phyloP scores from a whole-genome alignment of 2,888 invertebrate genomes.

The Drosophila barbarae region DNA sequence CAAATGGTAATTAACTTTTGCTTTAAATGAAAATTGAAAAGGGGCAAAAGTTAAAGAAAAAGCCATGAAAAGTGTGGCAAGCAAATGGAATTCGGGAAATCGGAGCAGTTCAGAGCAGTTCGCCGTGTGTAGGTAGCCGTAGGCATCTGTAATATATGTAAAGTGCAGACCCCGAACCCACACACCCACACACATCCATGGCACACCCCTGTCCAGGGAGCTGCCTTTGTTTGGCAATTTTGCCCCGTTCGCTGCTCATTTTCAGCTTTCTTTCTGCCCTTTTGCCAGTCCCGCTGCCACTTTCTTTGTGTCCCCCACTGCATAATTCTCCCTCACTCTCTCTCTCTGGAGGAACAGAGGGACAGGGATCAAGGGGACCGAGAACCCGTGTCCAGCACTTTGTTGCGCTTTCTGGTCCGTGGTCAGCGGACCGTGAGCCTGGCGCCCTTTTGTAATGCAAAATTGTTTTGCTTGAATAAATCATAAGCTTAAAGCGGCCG shows the following conservation, averaged over 20 bases:
- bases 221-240: slow-evolving; percentile 63
- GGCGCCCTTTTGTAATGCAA: slow-evolving; percentile 61
- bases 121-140: slow-evolving; percentile 24
- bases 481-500: slow-evolving; percentile 50
- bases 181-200: background rate
- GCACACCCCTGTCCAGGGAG: slow-evolving; percentile 13
- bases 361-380: background rate
- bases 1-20: slow-evolving; percentile 4
- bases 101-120: background rate
- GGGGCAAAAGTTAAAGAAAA: background rate
- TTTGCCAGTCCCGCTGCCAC: slow-evolving; percentile 21
- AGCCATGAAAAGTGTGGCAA: background rate
- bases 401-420: slow-evolving; percentile 41
- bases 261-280: slow-evolving; percentile 30
- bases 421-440: slow-evolving; percentile 44
- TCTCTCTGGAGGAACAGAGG: background rate
- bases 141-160: slow-evolving; percentile 38
- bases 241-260: slow-evolving; percentile 58
- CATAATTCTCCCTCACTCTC: slow-evolving; percentile 22
- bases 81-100: background rate
- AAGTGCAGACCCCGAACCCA: slow-evolving; percentile 19
- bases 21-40: background rate
- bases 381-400: slow-evolving; percentile 33
- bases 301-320: slow-evolving; percentile 48
- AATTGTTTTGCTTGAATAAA: slow-evolving; percentile 69